These are phyloP conservation scores for Achroia grisella DNA, from an alignment of 1,140 invertebrate species.

Conservation along the genomic window DNA sequence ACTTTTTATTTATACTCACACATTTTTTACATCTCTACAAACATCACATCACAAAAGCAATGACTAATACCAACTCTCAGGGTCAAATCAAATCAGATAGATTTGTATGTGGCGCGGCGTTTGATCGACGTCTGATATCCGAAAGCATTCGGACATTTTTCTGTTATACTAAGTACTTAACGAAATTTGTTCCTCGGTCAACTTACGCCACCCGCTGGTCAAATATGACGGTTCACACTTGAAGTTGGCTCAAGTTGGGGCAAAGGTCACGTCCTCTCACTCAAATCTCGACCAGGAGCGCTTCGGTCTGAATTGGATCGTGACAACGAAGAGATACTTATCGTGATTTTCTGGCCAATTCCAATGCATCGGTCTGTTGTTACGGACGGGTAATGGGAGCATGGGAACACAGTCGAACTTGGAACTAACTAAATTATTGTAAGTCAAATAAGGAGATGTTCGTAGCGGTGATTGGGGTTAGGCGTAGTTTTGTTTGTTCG, in stretches of 20 bases:
- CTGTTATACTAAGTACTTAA: constrained; percentile 40
- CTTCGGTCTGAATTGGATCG: constrained; percentile 60
- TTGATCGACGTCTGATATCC: constrained; percentile 64
- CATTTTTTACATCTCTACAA: constrained; percentile 36
- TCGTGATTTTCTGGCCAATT: constrained; percentile 69
- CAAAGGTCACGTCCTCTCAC: constrained; percentile 65
- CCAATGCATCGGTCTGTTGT: constrained; percentile 47
- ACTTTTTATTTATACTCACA: constrained; percentile 8
- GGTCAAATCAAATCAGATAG: constrained; percentile 58
- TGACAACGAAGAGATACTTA: constrained; percentile 67
- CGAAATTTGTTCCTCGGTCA: constrained; percentile 34
- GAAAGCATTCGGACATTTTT: constrained; percentile 30
- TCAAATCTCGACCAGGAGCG: constrained; percentile 59
- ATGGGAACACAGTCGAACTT: constrained; percentile 48
- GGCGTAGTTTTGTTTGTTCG: constrained; percentile 29
- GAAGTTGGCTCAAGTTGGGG: constrained; percentile 33
- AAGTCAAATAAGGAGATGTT: constrained; percentile 55
- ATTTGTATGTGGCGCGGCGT: constrained; percentile 48
- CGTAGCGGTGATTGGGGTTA: constrained; percentile 38
- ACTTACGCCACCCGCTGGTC: constrained; percentile 53
- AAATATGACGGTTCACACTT: constrained; percentile 63
- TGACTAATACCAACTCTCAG: constrained; percentile 47
- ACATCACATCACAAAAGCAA: constrained; percentile 44
- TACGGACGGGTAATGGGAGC: constrained; percentile 50
- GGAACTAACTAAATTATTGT: constrained; percentile 48